These are phyloP conservation scores for Tachina grossa DNA, from an alignment of 2,888 invertebrate species.

Conservation along the genomic window DNA sequence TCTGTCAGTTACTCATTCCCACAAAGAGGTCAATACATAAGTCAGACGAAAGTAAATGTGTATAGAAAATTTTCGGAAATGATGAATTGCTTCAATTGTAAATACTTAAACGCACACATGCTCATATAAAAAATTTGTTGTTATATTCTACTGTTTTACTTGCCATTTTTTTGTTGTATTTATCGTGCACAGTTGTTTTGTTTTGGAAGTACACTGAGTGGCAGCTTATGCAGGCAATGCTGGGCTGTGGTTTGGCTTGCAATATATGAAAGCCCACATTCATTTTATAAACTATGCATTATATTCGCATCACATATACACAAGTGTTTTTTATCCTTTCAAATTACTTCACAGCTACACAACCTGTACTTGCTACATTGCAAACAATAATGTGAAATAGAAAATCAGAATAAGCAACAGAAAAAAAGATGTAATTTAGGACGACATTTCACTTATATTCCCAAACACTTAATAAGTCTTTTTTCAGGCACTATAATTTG, in stretches of 20 bases:
- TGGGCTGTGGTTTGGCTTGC: slow-evolving; percentile 44
- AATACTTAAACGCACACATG: neutral
- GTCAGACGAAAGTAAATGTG: slow-evolving; percentile 10
- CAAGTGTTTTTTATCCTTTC: slow-evolving; percentile 15
- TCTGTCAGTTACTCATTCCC: neutral
- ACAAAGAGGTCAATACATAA: slow-evolving; percentile 13
- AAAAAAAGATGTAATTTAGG: slow-evolving; percentile 30
- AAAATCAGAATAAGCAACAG: neutral
- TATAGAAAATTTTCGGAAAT: slow-evolving; percentile 54
- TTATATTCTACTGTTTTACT: slow-evolving; percentile 24
- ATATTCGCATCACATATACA: neutral
- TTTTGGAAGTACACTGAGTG: slow-evolving; percentile 12
- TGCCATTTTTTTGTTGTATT: slow-evolving; percentile 33
- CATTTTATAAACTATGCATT: slow-evolving; percentile 40
- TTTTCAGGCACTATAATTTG: slow-evolving; percentile 3
- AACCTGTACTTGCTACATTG: slow-evolving; percentile 5
- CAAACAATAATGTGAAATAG: slow-evolving; percentile 20
- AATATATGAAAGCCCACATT: slow-evolving; percentile 40
- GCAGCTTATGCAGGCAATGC: slow-evolving; percentile 2
- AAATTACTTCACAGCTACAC: slow-evolving; percentile 24
- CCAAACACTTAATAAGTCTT: slow-evolving; percentile 37
- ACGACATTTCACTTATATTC: slow-evolving; percentile 54
- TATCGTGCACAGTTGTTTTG: slow-evolving; percentile 21
- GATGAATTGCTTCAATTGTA: slow-evolving; percentile 61
- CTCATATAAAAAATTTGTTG: slow-evolving; percentile 11